Evolutionary conservation across 2,888 invertebrate species (phyloP), one percentile per base, ranked within the genome.

Genomic region (Heliconius erato): DNA sequence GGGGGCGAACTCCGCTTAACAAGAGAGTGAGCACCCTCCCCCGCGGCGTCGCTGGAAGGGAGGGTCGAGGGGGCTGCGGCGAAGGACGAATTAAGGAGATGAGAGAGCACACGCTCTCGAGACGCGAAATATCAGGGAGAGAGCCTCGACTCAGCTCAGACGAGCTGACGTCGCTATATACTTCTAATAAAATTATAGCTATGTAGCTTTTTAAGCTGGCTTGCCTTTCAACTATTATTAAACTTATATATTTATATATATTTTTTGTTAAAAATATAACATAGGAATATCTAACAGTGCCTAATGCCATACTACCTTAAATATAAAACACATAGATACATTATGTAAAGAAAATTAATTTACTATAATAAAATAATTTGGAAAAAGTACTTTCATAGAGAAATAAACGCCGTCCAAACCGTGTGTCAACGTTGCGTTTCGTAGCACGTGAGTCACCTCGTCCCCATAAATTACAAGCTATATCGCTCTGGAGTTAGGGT

Each of bases 1-100:
- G 94, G 94, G 94, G 92, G 89, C 88, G 78, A 92, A 93, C 94
- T 93, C 94, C 94, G 94, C 93, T 95, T 94, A 95, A 94, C 94
- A 92, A 94, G 95, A 94, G 94, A 94, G 91, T 91, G 93, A 92
- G 92, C 92, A 90, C 90, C 92, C 94, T 88, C 93, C 92, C 92
- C 88, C 90, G 89, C 89, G 89, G 90, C 92, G 90, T 89, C 89
- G 92, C 91, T 91, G 91, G 91, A 88, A 90, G 93, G 94, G 94
- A 92, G 94, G 93, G 92, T 91, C 91, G 91, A 93, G 95, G 95
- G 95, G 95, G 95, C 91, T 95, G 95, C 91, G 95, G 95, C 95
- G 96, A 95, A 95, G 96, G 96, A 95, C 96, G 95, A 96, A 95
- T 95, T 96, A 95, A 96, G 96, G 95, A 96, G 96, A 95, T 95